Evolutionary conservation across 2,113 vertebrate species (phyloP).

Genomic region (Anolis carolinensis): DNA sequence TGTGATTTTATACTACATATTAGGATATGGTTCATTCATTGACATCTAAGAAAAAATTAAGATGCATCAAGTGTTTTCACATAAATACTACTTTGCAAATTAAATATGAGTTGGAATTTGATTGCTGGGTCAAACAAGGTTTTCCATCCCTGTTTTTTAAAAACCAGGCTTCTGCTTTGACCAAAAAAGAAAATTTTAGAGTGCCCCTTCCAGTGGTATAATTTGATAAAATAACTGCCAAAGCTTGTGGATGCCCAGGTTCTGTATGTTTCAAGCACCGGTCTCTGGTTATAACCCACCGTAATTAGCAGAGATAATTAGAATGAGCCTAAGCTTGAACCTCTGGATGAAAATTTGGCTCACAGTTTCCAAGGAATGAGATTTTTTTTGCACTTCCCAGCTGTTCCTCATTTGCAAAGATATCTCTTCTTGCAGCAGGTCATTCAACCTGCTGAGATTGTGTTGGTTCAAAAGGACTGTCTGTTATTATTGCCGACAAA

Average conservation of each 20-base stretch:
- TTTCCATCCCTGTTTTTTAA: no score
- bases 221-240: neutral
- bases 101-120: no score
- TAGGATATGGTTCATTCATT: no score
- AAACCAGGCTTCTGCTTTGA: no score
- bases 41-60: no score
- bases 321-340: neutral
- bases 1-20: no score
- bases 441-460: neutral
- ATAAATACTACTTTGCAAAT: no score
- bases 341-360: constrained; percentile 52
- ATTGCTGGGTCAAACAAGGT: no score
- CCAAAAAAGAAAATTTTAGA: neutral
- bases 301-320: constrained; percentile 14
- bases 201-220: neutral
- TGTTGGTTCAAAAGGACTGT: constrained; percentile 1
- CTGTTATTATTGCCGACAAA: neutral
- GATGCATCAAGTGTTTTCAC: no score
- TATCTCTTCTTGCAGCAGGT: neutral
- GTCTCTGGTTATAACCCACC: neutral
- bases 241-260: neutral
- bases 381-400: neutral
- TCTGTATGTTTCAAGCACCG: neutral
- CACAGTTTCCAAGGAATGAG: constrained; percentile 20
- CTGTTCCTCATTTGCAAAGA: constrained; percentile 22